Conservation (phyloP, 2,797 vertebrate species). For the Phyllotis vaccarum region DNA sequence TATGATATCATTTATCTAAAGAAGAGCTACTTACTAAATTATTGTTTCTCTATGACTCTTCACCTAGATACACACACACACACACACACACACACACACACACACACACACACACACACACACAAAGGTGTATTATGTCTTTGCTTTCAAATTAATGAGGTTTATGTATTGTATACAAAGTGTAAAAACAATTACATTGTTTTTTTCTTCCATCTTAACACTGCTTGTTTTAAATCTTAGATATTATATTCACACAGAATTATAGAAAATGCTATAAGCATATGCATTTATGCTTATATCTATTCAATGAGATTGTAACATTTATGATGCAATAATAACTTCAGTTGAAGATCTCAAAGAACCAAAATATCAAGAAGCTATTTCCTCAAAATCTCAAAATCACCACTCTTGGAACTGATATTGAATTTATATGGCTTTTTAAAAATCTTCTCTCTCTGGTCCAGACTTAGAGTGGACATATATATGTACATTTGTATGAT, state of each 20-base stretch:
- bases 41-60: background rate
- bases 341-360: background rate
- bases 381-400: background rate
- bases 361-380: background rate
- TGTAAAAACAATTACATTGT: conserved; percentile 4
- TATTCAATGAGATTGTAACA: background rate
- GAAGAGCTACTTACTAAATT: conserved; percentile 51
- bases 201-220: background rate
- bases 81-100: background rate
- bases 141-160: conserved; percentile 23
- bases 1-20: background rate
- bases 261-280: conserved; percentile 9
- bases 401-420: background rate
- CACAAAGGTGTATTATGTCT: background rate
- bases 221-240: background rate
- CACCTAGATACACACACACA: background rate
- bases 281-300: background rate
- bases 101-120: background rate
- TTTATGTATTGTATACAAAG: background rate
- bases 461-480: background rate
- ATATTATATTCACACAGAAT: background rate
- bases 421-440: background rate
- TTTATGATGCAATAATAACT: background rate
- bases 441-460: background rate
- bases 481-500: background rate